A percentile compares a stretch with the other conserved stretches of the same genome.
phyloP scores from a whole-genome alignment of 2,888 invertebrate genomes.

The Drosophila borealis region DNA sequence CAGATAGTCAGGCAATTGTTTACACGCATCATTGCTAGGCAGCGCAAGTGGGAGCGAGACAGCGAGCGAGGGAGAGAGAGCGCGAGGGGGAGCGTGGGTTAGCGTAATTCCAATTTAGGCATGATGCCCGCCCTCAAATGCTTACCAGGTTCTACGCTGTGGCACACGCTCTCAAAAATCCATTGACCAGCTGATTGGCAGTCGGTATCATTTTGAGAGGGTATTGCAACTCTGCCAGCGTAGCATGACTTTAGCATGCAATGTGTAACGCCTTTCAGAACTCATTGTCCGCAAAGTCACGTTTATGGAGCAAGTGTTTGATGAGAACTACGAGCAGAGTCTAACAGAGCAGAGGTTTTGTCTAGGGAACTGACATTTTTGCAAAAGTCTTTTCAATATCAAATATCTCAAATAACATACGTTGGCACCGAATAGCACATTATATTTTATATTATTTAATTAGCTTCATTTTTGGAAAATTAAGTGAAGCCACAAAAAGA shows the following conservation, averaged over 20 bases:
- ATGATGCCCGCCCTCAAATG: conserved; percentile 57
- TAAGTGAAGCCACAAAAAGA: no score
- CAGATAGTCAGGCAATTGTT: conserved; percentile 34
- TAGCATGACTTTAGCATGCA: neutral
- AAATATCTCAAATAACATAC: no score
- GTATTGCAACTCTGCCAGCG: neutral
- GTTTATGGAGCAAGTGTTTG: no score
- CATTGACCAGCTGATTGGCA: conserved; percentile 54
- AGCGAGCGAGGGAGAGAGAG: neutral
- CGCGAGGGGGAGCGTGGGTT: neutral
- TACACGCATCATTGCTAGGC: conserved; percentile 11
- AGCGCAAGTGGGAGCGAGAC: neutral
- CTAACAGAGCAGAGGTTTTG: no score
- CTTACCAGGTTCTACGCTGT: conserved; percentile 24
- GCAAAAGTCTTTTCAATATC: no score
- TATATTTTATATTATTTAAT: no score
- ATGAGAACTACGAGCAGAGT: no score
- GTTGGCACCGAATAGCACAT: no score
- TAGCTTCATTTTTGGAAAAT: no score
- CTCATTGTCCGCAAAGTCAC: no score
- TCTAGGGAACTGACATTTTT: no score
- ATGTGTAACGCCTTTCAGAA: neutral
- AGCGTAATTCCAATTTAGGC: conserved; percentile 67
- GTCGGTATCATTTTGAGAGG: conserved; percentile 1
- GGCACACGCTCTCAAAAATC: conserved; percentile 47